Percentiles rank a stretch among this genome's conserved stretches.
Conservation (phyloP, 2,113 vertebrate genomes). For the Sapajus apella region DNA sequence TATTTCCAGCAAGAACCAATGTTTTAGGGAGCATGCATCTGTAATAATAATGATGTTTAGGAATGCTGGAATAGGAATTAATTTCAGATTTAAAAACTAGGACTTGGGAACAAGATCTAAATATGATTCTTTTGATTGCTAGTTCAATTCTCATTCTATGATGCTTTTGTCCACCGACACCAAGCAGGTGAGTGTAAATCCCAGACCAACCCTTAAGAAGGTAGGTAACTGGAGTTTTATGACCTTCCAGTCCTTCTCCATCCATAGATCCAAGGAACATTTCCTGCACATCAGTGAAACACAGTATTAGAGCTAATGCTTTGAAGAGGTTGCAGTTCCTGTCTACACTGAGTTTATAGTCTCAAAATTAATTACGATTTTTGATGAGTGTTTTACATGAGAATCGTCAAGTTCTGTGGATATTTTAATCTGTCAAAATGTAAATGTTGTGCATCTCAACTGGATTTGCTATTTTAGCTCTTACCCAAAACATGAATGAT, state of each 20-base stretch:
- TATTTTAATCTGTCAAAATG: not conserved
- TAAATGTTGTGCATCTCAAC: not conserved
- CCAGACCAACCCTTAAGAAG: not conserved
- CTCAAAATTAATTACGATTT: not conserved
- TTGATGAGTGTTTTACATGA: not conserved
- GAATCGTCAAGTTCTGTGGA: not conserved
- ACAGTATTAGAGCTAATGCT: not conserved
- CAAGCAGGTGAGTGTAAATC: not conserved
- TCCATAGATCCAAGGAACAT: not conserved
- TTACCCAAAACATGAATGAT: not conserved
- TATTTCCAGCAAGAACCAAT: not conserved
- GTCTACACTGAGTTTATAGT: not conserved
- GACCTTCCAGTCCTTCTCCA: not conserved
- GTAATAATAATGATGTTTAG: not conserved
- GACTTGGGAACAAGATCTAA: not conserved
- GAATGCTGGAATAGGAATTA: not conserved
- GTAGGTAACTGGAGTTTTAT: accelerated
- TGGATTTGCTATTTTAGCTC: not conserved
- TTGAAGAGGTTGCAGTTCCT: not conserved
- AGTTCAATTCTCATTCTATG: not conserved
- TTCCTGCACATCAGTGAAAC: not conserved
- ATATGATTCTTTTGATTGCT: not conserved
- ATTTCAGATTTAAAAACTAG: not conserved
- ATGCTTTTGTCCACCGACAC: not conserved
- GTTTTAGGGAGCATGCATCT: not conserved